Base-by-base conservation (phyloP, 2,797 vertebrate species). In the Anguilla marmorata region DNA sequence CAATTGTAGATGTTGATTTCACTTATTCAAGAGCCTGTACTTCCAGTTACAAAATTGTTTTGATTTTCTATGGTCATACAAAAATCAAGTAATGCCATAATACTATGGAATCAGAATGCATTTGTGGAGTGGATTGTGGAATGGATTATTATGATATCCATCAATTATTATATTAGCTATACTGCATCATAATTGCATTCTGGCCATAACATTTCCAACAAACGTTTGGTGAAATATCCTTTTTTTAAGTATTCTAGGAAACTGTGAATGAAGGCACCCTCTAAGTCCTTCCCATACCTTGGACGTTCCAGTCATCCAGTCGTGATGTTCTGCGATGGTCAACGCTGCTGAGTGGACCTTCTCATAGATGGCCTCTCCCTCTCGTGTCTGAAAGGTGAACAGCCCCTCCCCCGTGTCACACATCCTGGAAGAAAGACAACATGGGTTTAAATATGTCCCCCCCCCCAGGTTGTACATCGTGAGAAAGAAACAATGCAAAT, bases 321-420 rank as follows among this genome's bases (percentile, higher is more conserved):
- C 84, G 7, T 84, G 86, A 50, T 87, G 86, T 69, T 84, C 74
- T 5, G 86, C 86, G 19, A 87, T 85, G n/a, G 83, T 12, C 11
- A 74, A 6, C 45, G 24, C 69, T 21, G 88, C 66, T 24, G 66
- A 86, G 8, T 89, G 88, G 89, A 90, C 85, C 52, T 84, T 85
- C 45, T 84, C 30, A 45, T 90, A 91, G 56, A 86, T 89, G 41
- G 24, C 58, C 85, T 89, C 88, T 41, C 90, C 90, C n/a, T 89
- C 87, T 50, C 60, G 50, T 0, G 90, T 91, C 63, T 90, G 88
- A 54, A 91, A 90, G 30, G 90, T 91, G 88, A 91, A 90, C 45
- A 90, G 86, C 41, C 90, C 89, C 84, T 91, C 89, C 14, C 90
- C 90, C 0, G 90, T 91, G 60, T 90, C 88, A 37, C 90, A 91